phyloP scores from a whole-genome alignment of 2,797 vertebrate species.

The Silurus aristotelis region DNA sequence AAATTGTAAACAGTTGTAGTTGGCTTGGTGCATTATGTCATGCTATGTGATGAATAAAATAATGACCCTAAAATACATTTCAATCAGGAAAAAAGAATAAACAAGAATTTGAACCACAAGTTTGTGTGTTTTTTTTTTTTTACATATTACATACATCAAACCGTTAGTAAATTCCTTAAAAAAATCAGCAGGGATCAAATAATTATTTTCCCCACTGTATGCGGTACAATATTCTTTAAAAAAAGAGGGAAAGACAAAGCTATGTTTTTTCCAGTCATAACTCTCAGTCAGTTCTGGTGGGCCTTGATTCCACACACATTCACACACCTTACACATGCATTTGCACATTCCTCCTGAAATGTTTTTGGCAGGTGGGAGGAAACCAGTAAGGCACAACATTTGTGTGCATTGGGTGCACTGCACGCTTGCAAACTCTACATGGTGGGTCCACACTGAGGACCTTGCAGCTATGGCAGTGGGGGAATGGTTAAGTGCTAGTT shows the following conservation, averaged over 20 bases:
- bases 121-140: background rate
- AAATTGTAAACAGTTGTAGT: constrained; percentile 95
- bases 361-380: background rate
- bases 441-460: background rate
- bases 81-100: constrained; percentile 91
- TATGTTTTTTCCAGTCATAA: too few species aligned
- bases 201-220: too few species aligned
- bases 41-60: constrained; percentile 96
- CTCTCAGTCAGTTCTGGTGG: too few species aligned
- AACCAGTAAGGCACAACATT: background rate
- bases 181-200: too few species aligned
- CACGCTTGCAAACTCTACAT: background rate
- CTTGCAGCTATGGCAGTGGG: background rate
- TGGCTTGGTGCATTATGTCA: constrained; percentile 90
- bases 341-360: background rate
- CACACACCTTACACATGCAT: background rate
- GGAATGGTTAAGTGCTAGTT: too few species aligned
- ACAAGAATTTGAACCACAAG: constrained; percentile 65
- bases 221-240: too few species aligned
- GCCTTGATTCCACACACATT: too few species aligned
- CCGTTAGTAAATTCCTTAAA: background rate
- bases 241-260: too few species aligned
- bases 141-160: background rate
- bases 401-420: background rate
- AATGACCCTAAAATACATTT: constrained; percentile 90